These are phyloP conservation scores for Drosophila hawaiiensis DNA, from an alignment of 2,888 invertebrate genomes.

Conservation along the genomic window DNA sequence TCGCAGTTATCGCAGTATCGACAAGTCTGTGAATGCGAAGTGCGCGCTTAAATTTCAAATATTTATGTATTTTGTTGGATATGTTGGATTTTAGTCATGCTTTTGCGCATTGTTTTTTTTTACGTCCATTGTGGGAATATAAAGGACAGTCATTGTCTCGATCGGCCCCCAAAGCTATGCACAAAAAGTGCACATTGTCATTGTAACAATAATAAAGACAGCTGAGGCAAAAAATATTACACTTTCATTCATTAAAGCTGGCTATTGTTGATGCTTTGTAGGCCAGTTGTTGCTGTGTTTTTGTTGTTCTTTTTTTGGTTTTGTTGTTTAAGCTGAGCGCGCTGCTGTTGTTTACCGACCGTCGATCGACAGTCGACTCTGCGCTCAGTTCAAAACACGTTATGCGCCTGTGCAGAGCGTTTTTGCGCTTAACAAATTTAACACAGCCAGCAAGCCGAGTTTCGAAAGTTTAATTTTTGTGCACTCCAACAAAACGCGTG, in stretches of 20 bases:
- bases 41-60: conserved; percentile 35
- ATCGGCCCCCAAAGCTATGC: conserved; percentile 19
- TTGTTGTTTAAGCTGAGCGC: conserved; percentile 29
- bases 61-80: conserved; percentile 9
- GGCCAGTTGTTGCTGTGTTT: conserved; percentile 20
- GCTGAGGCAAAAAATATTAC: conserved; percentile 59
- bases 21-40: background rate
- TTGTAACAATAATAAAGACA: conserved; percentile 64
- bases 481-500: conserved; percentile 53
- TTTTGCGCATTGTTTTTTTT: conserved; percentile 35
- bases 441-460: conserved; percentile 33
- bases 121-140: conserved; percentile 55
- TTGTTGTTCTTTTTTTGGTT: conserved; percentile 21
- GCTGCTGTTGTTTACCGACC: conserved; percentile 58
- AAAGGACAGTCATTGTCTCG: conserved; percentile 67
- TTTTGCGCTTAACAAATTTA: conserved; percentile 61
- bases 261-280: conserved; percentile 60
- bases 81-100: conserved; percentile 33
- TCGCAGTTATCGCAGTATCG: conserved; percentile 10
- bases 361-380: conserved; percentile 51
- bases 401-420: conserved; percentile 78
- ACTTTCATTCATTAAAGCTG: conserved; percentile 75
- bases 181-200: conserved; percentile 65
- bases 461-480: conserved; percentile 68
- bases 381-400: conserved; percentile 74